phyloP scores from a whole-genome alignment of 2,113 vertebrate species.

The Uria aalge region DNA sequence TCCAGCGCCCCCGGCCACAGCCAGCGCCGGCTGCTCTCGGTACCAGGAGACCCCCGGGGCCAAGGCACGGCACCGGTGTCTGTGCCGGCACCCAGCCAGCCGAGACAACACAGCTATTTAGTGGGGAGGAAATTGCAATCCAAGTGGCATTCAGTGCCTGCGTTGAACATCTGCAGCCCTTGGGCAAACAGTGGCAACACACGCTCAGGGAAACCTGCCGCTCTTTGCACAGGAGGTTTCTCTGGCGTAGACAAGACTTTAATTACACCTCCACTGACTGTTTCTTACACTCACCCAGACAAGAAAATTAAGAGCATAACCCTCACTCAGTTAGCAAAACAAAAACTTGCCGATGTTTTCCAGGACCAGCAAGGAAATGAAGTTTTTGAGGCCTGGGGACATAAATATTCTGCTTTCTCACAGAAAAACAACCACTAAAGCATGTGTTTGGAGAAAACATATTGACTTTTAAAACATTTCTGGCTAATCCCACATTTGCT shows the following conservation, averaged over 20 bases:
- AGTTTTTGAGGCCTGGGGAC: neutral
- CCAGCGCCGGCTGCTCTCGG: accelerated
- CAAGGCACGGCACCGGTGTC: neutral
- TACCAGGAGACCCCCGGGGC: neutral
- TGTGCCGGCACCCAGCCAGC: neutral
- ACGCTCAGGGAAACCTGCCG: neutral
- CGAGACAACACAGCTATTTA: neutral
- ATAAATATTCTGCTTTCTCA: neutral
- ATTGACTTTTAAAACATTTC: neutral
- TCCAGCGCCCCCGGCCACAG: neutral
- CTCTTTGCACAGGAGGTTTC: neutral
- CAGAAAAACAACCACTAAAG: neutral
- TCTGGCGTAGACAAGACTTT: neutral
- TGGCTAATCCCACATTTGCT: neutral
- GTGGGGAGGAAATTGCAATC: neutral
- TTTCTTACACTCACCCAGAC: neutral
- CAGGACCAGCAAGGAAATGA: neutral
- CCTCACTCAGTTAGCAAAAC: neutral
- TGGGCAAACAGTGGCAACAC: neutral
- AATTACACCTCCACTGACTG: neutral
- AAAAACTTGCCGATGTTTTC: neutral
- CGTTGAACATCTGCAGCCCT: neutral
- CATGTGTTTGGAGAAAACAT: neutral
- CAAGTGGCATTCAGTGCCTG: neutral
- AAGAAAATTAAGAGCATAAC: neutral